Evolutionary conservation across 2,113 vertebrate species (phyloP), one percentile per base, ranked within the genome.

Genomic region (Menidia beryllina): DNA sequence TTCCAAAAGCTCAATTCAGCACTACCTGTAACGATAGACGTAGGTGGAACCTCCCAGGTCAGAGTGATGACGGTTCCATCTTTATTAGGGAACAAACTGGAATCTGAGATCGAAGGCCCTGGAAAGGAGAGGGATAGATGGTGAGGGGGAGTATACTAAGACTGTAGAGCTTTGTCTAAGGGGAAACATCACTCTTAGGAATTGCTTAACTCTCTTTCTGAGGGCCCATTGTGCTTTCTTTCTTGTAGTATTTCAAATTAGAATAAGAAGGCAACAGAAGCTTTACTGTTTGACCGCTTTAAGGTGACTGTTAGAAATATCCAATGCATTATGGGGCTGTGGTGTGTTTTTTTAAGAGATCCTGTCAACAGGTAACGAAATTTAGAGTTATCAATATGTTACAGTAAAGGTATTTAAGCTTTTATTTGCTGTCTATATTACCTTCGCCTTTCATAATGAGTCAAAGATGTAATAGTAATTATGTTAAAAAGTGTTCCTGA

Each of bases 1-100:
- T 57, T 26, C 11, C 19, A 25, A 1, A 7, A 69, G n/a, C 67
- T 13, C 3, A 17, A 10, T 4, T 2, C 20, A 17, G 36, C 43
- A 24, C 67, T 74, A 92, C 92, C 93, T 86, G 92, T 92, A 53
- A 93, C 82, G 10, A 93, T 19, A 38, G 91, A 90, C 11, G 75
- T 81, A 15, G 73, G 64, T 7, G 88, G 91, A 49, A 89, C 86
- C 56, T 90, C 83, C 92, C 93, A 94, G 47, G 84, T 86, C 76
- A 94, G 69, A 0, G 83, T 93, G 77, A 90, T 36, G 20, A 90
- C 38, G 24, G 89, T 91, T 17, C 80, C 63, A 19, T 88, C 60
- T 39, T 50, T 17, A 59, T 91, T 91, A 13, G 55, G 49, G 52
- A 86, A 80, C 79, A 91, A 49, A 69, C 86, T 73, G 79, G 75